Conservation (phyloP, 2,113 vertebrate species). For the Elephantulus edwardii region DNA sequence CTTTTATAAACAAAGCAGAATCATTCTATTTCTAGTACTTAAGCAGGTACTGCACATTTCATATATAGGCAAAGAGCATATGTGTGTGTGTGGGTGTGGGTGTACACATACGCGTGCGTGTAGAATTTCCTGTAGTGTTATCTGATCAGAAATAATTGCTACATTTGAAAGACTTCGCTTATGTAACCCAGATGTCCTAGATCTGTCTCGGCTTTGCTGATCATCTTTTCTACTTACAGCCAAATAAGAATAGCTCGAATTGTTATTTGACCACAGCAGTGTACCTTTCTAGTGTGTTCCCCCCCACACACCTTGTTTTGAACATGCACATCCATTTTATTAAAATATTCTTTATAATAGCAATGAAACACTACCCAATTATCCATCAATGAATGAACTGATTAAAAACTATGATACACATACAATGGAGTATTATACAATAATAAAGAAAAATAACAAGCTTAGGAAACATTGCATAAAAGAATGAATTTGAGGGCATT, state of each 20-base stretch:
- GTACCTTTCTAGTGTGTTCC: too few relatives aligned
- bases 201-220: slow-evolving; percentile 42
- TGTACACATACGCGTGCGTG: too few relatives aligned
- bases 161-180: slow-evolving; percentile 61
- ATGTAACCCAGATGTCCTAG: slow-evolving; percentile 64
- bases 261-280: neutral
- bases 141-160: slow-evolving; percentile 61
- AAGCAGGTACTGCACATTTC: slow-evolving; percentile 46
- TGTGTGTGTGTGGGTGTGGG: neutral
- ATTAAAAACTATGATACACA: too few relatives aligned
- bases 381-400: too few relatives aligned
- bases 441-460: too few relatives aligned
- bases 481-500: too few relatives aligned
- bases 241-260: slow-evolving; percentile 22
- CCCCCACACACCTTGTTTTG: too few relatives aligned
- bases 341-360: too few relatives aligned
- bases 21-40: slow-evolving; percentile 28
- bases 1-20: slow-evolving; percentile 16
- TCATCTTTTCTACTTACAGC: slow-evolving; percentile 57
- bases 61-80: neutral
- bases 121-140: slow-evolving; percentile 39
- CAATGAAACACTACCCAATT: too few relatives aligned
- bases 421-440: too few relatives aligned
- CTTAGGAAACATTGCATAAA: too few relatives aligned
- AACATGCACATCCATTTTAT: too few relatives aligned